Evolutionary conservation across 2,888 invertebrate species (phyloP), one percentile per base, ranked within the genome.

Genomic region (Melanophora roralis): DNA sequence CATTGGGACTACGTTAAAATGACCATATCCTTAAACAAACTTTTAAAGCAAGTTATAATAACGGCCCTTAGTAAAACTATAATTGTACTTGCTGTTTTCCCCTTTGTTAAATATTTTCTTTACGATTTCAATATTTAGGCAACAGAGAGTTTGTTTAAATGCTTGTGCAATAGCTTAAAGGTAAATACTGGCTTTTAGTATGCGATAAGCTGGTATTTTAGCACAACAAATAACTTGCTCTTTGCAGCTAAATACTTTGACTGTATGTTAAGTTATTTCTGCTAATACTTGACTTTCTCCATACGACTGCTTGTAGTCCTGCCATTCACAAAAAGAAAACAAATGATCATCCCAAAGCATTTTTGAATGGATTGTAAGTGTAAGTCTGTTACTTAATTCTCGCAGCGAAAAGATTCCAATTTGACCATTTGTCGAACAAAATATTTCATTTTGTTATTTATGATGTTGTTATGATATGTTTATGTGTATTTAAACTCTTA

Each of bases 141-240:
- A 32, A 2, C 23, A 14, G 6, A 7, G 14, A n/a, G 60, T 34
- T 8, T 40, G 27, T n/a, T 5, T 45, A 16, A 55, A 32, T 73
- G 47, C 74, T 73, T 81, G 64, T 72, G 51, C 49, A 73, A 68
- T 51, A 64, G 82, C 84, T 82, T 53, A 49, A 51, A 82, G 84
- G 68, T 78, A 78, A 75, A 73, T 82, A 81, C 79, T 45, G 80
- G 69, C 72, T 81, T 74, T 81, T 82, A 81, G 82, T 81, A 82
- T 83, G 83, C 82, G 82, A 82, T 84, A 84, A 84, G 82, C 83
- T 78, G 82, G 81, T 82, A 82, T 82, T 83, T 83, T 81, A 82
- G 83, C 76, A 68, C 69, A 77, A 62, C 76, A 78, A 82, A 81
- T 78, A 77, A 75, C 68, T 75, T 62, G 67, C 76, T 69, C 62